A percentile compares a stretch with the other conserved stretches of the same genome.
Evolutionary conservation across 2,888 invertebrate species (phyloP).

Genomic region (Saturnia pavonia): DNA sequence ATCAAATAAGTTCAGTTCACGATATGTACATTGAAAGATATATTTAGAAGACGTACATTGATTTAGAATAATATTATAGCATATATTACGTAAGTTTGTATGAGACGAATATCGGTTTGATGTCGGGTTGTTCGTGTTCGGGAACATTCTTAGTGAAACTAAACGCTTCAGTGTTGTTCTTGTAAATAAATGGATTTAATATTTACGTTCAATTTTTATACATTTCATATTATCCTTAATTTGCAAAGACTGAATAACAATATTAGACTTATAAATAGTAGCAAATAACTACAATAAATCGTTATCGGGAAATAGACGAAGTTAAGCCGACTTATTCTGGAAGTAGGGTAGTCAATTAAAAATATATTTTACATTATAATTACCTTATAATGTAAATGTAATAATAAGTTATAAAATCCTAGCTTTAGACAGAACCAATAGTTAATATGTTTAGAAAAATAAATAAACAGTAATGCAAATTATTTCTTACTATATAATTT

Average conservation of each 20-base stretch:
- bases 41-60: not conserved
- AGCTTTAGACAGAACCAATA: not conserved
- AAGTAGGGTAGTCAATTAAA: not conserved
- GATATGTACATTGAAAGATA: conserved; percentile 32
- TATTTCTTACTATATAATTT: not conserved
- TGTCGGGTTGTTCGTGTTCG: too few relatives aligned
- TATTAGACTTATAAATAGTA: too few relatives aligned
- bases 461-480: not conserved
- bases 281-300: not conserved
- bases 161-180: too few relatives aligned
- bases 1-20: not conserved
- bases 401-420: too few relatives aligned
- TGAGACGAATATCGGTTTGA: too few relatives aligned
- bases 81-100: too few relatives aligned
- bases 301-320: not conserved
- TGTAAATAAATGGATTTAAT: too few relatives aligned
- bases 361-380: not conserved
- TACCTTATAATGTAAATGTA: too few relatives aligned
- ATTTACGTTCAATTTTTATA: not conserved
- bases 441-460: not conserved
- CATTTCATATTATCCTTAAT: not conserved
- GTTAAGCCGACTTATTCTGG: not conserved
- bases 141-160: too few relatives aligned
- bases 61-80: not conserved
- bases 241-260: too few relatives aligned